phyloP scores from a whole-genome alignment of 1,140 invertebrate genomes.

The Philotrypesis tridentata region DNA sequence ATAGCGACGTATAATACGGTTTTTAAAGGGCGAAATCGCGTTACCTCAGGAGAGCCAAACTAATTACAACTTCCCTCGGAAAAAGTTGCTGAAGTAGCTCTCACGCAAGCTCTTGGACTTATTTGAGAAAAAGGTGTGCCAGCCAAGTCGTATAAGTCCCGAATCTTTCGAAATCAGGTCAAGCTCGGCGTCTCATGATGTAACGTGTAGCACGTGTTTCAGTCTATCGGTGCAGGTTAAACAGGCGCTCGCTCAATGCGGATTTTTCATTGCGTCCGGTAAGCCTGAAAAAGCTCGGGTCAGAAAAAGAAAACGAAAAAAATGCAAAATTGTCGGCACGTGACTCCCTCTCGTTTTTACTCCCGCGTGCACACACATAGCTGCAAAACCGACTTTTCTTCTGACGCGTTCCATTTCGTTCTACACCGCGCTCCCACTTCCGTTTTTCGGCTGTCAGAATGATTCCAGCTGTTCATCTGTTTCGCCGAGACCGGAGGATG shows the following conservation, averaged over 20 bases:
- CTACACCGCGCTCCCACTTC: not conserved
- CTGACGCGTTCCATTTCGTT: not conserved
- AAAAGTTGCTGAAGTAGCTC: not conserved
- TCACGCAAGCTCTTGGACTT: not conserved
- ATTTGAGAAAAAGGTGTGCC: not conserved
- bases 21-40: too few relatives aligned
- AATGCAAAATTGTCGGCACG: conserved; percentile 8
- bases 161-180: not conserved
- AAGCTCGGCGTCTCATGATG: not conserved
- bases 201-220: not conserved
- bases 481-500: conserved; percentile 12
- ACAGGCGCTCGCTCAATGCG: too few relatives aligned
- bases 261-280: not conserved
- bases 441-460: conserved; percentile 54
- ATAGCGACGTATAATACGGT: not conserved
- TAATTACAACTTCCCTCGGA: not conserved
- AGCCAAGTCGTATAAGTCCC: not conserved
- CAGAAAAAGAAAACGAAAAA: not conserved
- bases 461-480: conserved; percentile 49
- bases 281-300: not conserved
- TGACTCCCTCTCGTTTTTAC: not conserved
- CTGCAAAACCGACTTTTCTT: not conserved
- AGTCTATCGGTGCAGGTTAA: not conserved
- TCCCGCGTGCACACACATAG: not conserved
- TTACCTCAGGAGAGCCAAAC: not conserved